Percentiles rank a stretch among this genome's conserved stretches.
Evolutionary conservation across 2,113 vertebrate species (phyloP).

Genomic region (Colistium nudipinnis): DNA sequence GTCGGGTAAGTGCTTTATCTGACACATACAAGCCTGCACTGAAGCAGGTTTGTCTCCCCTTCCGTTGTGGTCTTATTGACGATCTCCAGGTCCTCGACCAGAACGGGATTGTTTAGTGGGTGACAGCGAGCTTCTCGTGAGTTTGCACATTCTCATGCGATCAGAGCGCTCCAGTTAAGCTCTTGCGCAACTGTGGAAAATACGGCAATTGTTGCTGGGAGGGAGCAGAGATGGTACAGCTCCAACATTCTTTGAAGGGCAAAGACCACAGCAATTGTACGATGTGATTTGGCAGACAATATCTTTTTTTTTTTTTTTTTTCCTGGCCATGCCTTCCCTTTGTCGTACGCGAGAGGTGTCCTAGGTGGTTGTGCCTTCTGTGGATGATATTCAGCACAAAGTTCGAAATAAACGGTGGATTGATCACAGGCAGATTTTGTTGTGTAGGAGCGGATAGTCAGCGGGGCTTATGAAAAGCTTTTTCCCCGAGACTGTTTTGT

Average conservation of each 20-base stretch:
- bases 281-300: slow-evolving; percentile 47
- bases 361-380: slow-evolving; percentile 26
- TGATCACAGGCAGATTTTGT: slow-evolving; percentile 47
- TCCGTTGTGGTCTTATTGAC: slow-evolving; percentile 38
- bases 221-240: slow-evolving; percentile 43
- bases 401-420: slow-evolving; percentile 43
- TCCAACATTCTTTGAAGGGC: slow-evolving; percentile 51
- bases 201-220: slow-evolving; percentile 56
- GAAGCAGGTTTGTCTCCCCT: slow-evolving; percentile 16
- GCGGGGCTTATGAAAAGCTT: slow-evolving; percentile 55
- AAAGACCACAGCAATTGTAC: slow-evolving; percentile 55
- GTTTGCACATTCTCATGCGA: slow-evolving; percentile 41
- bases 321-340: slow-evolving; percentile 35
- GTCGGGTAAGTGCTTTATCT: background rate
- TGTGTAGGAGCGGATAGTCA: slow-evolving; percentile 46
- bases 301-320: slow-evolving; percentile 18
- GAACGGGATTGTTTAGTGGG: slow-evolving; percentile 49
- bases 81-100: slow-evolving; percentile 32
- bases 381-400: slow-evolving; percentile 44
- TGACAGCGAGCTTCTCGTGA: slow-evolving; percentile 43
- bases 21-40: slow-evolving; percentile 4
- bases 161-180: slow-evolving; percentile 51
- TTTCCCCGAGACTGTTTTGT: slow-evolving; percentile 50
- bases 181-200: slow-evolving; percentile 64
- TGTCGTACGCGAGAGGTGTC: slow-evolving; percentile 38